Evolutionary conservation across 2,888 invertebrate genomes (phyloP).

Genomic region (Rhagium mordax): DNA sequence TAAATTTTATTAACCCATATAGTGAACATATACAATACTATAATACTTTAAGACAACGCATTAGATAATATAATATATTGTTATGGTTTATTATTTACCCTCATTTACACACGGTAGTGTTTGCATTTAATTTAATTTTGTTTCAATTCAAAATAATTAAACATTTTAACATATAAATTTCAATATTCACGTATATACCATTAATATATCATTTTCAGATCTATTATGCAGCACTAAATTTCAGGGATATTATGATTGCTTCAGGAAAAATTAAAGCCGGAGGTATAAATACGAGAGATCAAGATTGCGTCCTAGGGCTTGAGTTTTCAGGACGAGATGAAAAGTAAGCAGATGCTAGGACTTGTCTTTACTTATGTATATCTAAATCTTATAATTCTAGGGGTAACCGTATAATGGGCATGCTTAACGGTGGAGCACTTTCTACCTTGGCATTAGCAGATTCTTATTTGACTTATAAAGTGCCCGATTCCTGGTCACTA

Average conservation of each 20-base stretch:
- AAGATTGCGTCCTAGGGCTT: constrained; percentile 79
- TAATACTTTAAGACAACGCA: no score
- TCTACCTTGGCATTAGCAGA: constrained; percentile 73
- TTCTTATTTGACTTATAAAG: constrained; percentile 68
- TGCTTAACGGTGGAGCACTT: constrained; percentile 72
- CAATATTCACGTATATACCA: no score
- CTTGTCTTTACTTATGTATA: not conserved
- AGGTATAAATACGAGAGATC: constrained; percentile 77
- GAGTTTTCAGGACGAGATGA: constrained; percentile 74
- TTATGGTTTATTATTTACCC: no score
- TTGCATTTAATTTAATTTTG: no score
- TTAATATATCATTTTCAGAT: constrained; percentile 18
- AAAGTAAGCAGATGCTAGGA: no score
- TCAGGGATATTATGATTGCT: constrained; percentile 93
- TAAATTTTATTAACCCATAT: no score
- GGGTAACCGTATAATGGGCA: constrained; percentile 67
- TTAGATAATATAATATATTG: no score
- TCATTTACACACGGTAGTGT: no score
- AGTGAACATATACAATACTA: no score
- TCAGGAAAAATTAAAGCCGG: constrained; percentile 91
- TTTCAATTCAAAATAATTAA: no score
- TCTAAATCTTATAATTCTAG: constrained; percentile 35
- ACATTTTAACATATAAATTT: no score
- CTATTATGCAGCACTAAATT: constrained; percentile 39
- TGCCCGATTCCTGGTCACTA: constrained; percentile 73